These are phyloP conservation scores for Poecilia gillii DNA, from an alignment of 2,797 vertebrate genomes.

Conservation along the genomic window DNA sequence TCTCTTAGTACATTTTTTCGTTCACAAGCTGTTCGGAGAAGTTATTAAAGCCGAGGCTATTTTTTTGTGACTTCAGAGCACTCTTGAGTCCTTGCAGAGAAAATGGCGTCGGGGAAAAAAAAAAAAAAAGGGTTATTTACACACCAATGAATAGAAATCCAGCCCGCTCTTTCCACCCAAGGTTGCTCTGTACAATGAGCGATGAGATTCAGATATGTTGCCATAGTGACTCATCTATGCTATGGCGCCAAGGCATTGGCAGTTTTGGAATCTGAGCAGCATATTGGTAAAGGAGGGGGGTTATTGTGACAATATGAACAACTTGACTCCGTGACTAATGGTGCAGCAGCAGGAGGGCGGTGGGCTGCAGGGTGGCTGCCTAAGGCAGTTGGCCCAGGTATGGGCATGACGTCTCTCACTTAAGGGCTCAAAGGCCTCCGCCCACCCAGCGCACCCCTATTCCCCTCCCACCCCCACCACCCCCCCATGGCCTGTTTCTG, in stretches of 20 bases:
- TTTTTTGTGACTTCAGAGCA: slow-evolving; percentile 12
- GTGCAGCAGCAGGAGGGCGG: slow-evolving; percentile 61
- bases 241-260: slow-evolving; percentile 50
- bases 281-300: slow-evolving; percentile 56
- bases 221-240: slow-evolving; percentile 67
- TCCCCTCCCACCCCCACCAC: slow-evolving; percentile 2
- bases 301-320: slow-evolving; percentile 46
- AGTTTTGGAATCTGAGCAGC: slow-evolving; percentile 55
- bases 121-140: slow-evolving; percentile 18
- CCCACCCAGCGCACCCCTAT: slow-evolving; percentile 25
- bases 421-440: slow-evolving; percentile 28
- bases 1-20: not conserved
- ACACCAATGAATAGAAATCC: slow-evolving; percentile 55
- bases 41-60: slow-evolving; percentile 10
- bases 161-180: slow-evolving; percentile 52
- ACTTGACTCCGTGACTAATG: slow-evolving; percentile 76
- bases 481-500: slow-evolving; percentile 29
- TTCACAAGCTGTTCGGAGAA: slow-evolving; percentile 4
- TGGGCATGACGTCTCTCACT: slow-evolving; percentile 27
- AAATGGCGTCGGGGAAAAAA: not conserved
- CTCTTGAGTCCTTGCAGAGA: not conserved
- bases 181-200: slow-evolving; percentile 41
- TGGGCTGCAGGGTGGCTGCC: slow-evolving; percentile 59
- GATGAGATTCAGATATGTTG: slow-evolving; percentile 64
- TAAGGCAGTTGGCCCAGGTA: slow-evolving; percentile 64